Evolutionary conservation across 53 echinoderm and acorn worm species (phyloP), one percentile per base, ranked within the genome.

Genomic region (Luidia sarsii): DNA sequence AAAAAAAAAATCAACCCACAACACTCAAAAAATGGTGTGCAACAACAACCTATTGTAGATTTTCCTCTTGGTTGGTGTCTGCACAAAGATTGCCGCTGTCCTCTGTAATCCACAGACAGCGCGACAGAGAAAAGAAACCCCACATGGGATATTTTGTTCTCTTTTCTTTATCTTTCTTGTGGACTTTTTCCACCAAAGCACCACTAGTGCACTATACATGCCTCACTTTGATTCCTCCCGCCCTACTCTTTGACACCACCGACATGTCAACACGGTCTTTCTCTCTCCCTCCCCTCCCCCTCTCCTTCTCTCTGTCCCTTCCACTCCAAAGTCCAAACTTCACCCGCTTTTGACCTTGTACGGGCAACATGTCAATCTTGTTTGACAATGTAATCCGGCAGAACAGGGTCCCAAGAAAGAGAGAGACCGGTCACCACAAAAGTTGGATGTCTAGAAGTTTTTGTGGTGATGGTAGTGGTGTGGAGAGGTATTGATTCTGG

Each of bases 191-290:
- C n/a, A n/a, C n/a, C n/a, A n/a, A n/a, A n/a, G n/a, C n/a, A n/a
- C n/a, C n/a, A n/a, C n/a, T n/a, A n/a, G n/a, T n/a, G n/a, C n/a
- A n/a, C n/a, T n/a, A n/a, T n/a, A n/a, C n/a, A n/a, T n/a, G 19
- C 24, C 2, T 45, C 61, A 35, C 77, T 77, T 77, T 77, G 77
- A 77, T 77, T 61, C 61, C 0, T 19, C 34, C 77, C 77, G 77
- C 77, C 55, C 61, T 33, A 45, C n/a, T 77, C 77, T 59, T 77
- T 77, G 77, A 43, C 77, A 61, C 27, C 39, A 41, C 41, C 56
- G 45, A 61, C 43, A 77, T 15, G 61, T 77, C 77, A 77, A 77
- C 48, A 77, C 18, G 33, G 61, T 25, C 32, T 60, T 60, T 65
- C 46, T 46, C 3, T 4, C n/a, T 66, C 0, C 7, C 45, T 67